Evolutionary conservation across 2,113 vertebrate genomes (phyloP), one percentile per base, ranked within the genome.

Genomic region (Malurus melanocephalus): DNA sequence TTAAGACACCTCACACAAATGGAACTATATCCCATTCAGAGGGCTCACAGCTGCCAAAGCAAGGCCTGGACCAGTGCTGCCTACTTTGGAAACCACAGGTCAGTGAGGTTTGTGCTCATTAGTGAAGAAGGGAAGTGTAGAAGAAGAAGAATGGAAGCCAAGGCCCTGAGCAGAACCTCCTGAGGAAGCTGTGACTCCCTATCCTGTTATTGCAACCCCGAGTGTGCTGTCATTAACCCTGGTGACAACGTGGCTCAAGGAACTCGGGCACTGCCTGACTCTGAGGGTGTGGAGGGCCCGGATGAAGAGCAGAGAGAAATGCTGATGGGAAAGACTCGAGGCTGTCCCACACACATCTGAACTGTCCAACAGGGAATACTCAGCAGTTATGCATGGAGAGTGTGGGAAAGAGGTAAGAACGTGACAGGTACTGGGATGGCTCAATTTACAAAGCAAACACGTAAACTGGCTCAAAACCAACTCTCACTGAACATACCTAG

Each of bases 281-380:
- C 48, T 0, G 0, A 51, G 28, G 20, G 20, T 2, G 10, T 6
- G 42, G 49, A 71, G 61, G 76, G 30, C 22, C 56, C 3, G 0
- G 64, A 52, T 11, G 45, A 75, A 55, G 9, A 9, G 4, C 38
- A 83, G 18, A 59, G 48, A 53, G 48, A 53, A 80, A 40, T 4
- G 48, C 15, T 40, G 42, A 45, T 0, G 1, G 43, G 16, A 69
- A 38, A 80, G 45, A 32, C 4, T 9, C 0, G 9, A 82, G 46
- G 32, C 30, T 73, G 40, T 57, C 33, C 33, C 59, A 22, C 0
- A 1, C 0, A 11, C 46, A 48, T 45, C 2, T 0, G 6, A 56
- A 17, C 38, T 55, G n/a, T 10, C 30, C 3, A 8, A 51, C 2
- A 18, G 53, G 10, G 45, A 59, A 52, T 35, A 16, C 4, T 38